A percentile compares a stretch with the other conserved stretches of the same genome.
phyloP scores from a whole-genome alignment of 2,797 vertebrate genomes.

The Rhynchonycteris naso region DNA sequence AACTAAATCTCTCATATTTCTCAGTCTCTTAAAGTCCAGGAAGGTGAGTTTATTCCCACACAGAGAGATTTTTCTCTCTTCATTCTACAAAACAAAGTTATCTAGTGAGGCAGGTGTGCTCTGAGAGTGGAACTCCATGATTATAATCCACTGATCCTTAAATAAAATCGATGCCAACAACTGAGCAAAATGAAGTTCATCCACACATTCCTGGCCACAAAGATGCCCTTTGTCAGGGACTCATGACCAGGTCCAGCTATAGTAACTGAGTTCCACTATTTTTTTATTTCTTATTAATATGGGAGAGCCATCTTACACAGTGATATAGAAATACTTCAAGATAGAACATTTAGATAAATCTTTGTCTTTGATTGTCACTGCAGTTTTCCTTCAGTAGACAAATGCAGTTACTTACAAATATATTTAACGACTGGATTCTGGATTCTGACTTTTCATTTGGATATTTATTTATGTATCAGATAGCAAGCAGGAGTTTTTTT shows the following conservation, averaged over 20 bases:
- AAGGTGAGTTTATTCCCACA: background rate
- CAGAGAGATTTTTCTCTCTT: background rate
- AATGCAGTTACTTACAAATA: background rate
- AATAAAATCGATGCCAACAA: background rate
- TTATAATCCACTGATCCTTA: background rate
- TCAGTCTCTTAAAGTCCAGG: background rate
- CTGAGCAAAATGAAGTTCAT: background rate
- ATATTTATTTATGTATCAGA: background rate
- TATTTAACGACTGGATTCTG: background rate
- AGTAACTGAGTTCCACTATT: background rate
- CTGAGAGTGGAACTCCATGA: background rate
- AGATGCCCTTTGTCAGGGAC: background rate
- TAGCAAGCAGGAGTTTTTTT: background rate
- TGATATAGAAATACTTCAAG: background rate
- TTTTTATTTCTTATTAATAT: background rate
- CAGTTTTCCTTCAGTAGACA: background rate
- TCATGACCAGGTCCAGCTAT: background rate
- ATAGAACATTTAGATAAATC: background rate
- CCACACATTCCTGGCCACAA: background rate
- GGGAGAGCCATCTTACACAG: background rate
- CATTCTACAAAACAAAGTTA: background rate
- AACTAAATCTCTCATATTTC: background rate
- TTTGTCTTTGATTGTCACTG: background rate
- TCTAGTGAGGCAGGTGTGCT: background rate
- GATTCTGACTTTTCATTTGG: constrained; percentile 6